Percentiles rank a stretch among this genome's conserved stretches.
These are phyloP conservation scores for Napeogenes sylphis DNA, from an alignment of 2,888 invertebrate species.

Conservation along the genomic window DNA sequence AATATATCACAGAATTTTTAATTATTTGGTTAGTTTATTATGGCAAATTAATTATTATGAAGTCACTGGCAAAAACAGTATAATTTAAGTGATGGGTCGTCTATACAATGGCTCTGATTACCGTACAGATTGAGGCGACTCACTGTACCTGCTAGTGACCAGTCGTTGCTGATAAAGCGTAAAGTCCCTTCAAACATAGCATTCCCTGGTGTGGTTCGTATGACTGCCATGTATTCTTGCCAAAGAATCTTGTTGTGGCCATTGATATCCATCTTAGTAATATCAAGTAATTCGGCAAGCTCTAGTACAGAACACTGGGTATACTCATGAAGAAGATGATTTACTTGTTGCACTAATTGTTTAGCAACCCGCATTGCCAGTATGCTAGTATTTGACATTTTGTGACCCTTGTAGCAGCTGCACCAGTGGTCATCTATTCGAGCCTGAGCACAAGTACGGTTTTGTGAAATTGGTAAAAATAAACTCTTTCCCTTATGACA, in stretches of 20 bases:
- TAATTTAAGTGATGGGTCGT: conserved; percentile 81
- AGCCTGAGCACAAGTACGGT: conserved; percentile 84
- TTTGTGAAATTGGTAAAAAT: conserved; percentile 81
- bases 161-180: conserved; percentile 39
- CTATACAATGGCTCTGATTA: conserved; percentile 83
- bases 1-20: neutral
- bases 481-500: conserved; percentile 81
- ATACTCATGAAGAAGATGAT: conserved; percentile 76
- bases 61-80: conserved; percentile 81
- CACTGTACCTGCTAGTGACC: conserved; percentile 80
- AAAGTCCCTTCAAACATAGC: conserved; percentile 88
- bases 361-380: conserved; percentile 75
- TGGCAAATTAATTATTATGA: neutral
- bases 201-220: conserved; percentile 80
- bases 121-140: conserved; percentile 86
- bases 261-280: conserved; percentile 76
- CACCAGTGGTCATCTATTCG: conserved; percentile 90
- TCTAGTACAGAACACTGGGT: conserved; percentile 80
- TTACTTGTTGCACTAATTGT: conserved; percentile 80
- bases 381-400: conserved; percentile 68
- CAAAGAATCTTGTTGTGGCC: conserved; percentile 41
- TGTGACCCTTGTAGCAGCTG: conserved; percentile 82
- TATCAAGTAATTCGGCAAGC: conserved; percentile 55
- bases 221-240: conserved; percentile 77
- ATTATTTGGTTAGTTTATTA: neutral